Evolutionary conservation across 1,140 invertebrate genomes (phyloP).

Genomic region (Diprion similis): DNA sequence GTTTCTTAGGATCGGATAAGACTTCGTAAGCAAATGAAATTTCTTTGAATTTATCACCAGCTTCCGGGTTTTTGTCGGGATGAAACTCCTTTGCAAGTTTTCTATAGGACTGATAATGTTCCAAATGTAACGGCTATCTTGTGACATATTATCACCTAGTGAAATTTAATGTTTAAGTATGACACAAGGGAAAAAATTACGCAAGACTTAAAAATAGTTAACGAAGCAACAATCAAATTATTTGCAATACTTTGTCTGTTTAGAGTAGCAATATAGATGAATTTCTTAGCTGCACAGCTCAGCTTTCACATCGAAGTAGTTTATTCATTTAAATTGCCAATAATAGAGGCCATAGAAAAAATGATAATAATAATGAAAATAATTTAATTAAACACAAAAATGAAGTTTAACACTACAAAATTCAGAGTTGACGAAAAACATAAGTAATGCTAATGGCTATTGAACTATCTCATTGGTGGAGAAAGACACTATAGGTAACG

Average conservation of each 20-base stretch:
- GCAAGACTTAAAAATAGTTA: too few relatives aligned
- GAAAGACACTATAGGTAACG: background rate
- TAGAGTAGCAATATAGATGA: too few relatives aligned
- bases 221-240: too few relatives aligned
- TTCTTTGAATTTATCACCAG: slow-evolving; percentile 88
- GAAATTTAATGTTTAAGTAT: slow-evolving; percentile 20
- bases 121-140: slow-evolving; percentile 18
- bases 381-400: slow-evolving; percentile 1
- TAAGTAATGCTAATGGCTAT: background rate
- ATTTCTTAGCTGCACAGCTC: too few relatives aligned
- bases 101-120: slow-evolving; percentile 74
- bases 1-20: slow-evolving; percentile 68
- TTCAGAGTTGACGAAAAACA: slow-evolving; percentile 14
- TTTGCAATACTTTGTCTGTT: too few relatives aligned
- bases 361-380: slow-evolving; percentile 13
- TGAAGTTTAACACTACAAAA: background rate
- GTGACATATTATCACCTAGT: slow-evolving; percentile 6
- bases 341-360: too few relatives aligned
- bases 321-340: too few relatives aligned
- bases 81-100: slow-evolving; percentile 88
- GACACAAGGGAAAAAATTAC: slow-evolving; percentile 15
- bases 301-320: too few relatives aligned
- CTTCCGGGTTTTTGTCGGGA: slow-evolving; percentile 85
- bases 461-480: slow-evolving; percentile 6
- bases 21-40: slow-evolving; percentile 90